phyloP scores from a whole-genome alignment of 2,797 vertebrate species.

The Characodon lateralis region DNA sequence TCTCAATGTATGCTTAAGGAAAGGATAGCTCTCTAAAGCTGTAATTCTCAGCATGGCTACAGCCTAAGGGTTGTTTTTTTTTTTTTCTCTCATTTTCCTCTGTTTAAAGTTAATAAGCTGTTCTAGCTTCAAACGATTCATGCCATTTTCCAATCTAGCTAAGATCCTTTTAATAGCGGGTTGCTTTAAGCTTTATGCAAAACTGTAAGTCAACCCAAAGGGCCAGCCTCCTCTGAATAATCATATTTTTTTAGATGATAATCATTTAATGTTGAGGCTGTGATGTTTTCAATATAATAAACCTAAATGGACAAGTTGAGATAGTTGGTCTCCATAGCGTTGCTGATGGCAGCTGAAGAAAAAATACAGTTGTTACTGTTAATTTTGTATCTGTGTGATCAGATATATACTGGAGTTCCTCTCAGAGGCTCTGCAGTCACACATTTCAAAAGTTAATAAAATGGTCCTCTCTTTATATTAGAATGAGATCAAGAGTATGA shows the following conservation, averaged over 20 bases:
- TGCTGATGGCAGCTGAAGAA: neutral
- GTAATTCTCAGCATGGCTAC: neutral
- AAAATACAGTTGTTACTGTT: neutral
- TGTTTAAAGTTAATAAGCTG: neutral
- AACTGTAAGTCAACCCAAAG: neutral
- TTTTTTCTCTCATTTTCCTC: neutral
- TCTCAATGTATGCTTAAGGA: neutral
- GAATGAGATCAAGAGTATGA: neutral
- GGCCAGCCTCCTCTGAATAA: too few relatives aligned
- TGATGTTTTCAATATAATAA: neutral
- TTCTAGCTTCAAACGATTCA: neutral
- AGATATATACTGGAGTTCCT: neutral
- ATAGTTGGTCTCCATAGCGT: neutral
- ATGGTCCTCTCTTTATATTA: conserved; percentile 3
- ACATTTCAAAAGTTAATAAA: conserved; percentile 2
- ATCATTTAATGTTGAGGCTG: neutral
- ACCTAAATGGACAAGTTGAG: neutral
- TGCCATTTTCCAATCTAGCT: neutral
- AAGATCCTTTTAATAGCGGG: neutral
- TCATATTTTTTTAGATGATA: neutral
- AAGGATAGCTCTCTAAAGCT: neutral
- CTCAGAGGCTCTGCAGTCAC: neutral
- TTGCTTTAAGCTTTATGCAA: neutral
- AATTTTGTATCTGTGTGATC: neutral
- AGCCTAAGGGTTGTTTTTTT: neutral